Percentiles rank a stretch among this genome's conserved stretches.
Conservation (phyloP, 1,140 invertebrate species). For the Apis mellifera region Amel_HAv3.1 CM009938.2:4672001-4672500, state of each 20-base stretch:
- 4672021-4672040: constrained; percentile 36
- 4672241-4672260: not conserved
- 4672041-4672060: constrained; percentile 9
- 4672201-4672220: too few relatives aligned
- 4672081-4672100: constrained; percentile 24
- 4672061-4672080: constrained; percentile 28
- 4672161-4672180: not conserved
- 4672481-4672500: too few relatives aligned
- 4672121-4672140: not conserved
- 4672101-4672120: not conserved
- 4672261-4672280: not conserved
- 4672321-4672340: not conserved
- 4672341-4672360: constrained; percentile 1
- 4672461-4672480: not conserved
- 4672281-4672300: constrained; percentile 21
- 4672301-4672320: constrained; percentile 1
- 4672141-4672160: too few relatives aligned
- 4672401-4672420: not conserved
- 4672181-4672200: not conserved
- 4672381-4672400: not conserved
- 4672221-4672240: not conserved
- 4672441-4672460: not conserved
- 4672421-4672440: not conserved
- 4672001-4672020: not conserved
- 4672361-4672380: not conserved